phyloP scores from a whole-genome alignment of 1,140 invertebrate species.

The Heliothis subflexa region DNA sequence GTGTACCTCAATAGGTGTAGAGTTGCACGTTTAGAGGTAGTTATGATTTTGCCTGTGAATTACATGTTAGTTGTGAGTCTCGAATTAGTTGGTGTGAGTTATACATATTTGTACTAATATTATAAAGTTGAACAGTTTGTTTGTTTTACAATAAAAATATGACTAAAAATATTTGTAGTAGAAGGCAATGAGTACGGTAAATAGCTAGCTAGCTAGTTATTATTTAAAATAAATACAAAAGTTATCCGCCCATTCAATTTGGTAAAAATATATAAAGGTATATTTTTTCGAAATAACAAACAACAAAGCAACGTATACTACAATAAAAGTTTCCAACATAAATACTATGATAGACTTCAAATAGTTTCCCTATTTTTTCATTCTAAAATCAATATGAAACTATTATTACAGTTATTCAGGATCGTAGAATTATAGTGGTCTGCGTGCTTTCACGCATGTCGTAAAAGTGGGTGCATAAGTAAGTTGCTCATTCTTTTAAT shows the following conservation, averaged over 20 bases:
- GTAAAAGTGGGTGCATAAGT: conserved; percentile 39
- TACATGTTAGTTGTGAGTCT: background rate
- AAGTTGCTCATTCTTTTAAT: background rate
- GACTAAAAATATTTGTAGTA: too few species aligned
- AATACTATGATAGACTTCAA: background rate
- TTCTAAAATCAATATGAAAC: conserved; percentile 24
- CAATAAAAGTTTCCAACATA: too few species aligned
- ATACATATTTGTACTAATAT: background rate
- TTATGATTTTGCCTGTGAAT: conserved; percentile 14
- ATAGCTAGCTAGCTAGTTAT: too few species aligned
- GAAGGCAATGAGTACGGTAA: too few species aligned
- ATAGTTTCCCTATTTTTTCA: conserved; percentile 27
- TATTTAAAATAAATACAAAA: too few species aligned
- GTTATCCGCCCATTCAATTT: too few species aligned
- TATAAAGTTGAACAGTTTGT: background rate
- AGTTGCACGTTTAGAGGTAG: conserved; percentile 11
- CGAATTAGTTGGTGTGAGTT: background rate
- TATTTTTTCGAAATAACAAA: background rate
- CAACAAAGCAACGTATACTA: background rate
- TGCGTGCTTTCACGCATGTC: conserved; percentile 12
- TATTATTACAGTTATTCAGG: conserved; percentile 34
- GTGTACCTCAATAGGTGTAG: conserved; percentile 7
- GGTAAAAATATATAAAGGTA: background rate
- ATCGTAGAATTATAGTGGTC: conserved; percentile 20
- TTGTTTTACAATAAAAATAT: background rate